Evolutionary conservation across 2,113 vertebrate species (phyloP).

Genomic region (Dermatemys mawii): DNA sequence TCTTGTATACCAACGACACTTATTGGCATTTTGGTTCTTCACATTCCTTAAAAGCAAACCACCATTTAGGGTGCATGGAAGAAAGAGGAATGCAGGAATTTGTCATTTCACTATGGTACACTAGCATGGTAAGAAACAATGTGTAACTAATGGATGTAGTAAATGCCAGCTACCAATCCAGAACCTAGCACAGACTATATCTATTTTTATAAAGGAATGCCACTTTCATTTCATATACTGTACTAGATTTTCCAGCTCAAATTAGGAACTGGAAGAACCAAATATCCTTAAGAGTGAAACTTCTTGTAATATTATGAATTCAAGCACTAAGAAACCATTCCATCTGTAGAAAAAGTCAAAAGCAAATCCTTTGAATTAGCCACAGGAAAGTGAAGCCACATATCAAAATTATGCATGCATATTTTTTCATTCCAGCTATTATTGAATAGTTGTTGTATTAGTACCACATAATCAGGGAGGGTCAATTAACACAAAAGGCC

Average conservation of each 20-base stretch:
- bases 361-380: neutral
- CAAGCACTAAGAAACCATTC: neutral
- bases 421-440: neutral
- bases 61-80: neutral
- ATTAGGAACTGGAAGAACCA: slow-evolving; percentile 30
- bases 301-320: slow-evolving; percentile 32
- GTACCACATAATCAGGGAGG: neutral
- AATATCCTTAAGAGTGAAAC: slow-evolving; percentile 5
- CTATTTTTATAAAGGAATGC: neutral
- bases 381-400: slow-evolving; percentile 20
- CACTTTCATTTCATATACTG: neutral
- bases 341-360: neutral
- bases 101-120: neutral
- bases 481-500: neutral
- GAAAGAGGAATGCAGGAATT: neutral
- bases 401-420: neutral
- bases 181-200: neutral
- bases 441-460: neutral
- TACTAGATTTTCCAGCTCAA: neutral
- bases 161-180: neutral
- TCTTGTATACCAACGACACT: accelerated
- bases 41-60: neutral
- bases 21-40: neutral
- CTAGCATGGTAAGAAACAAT: neutral
- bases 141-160: accelerated